Evolutionary conservation across 2,797 vertebrate genomes (phyloP).

Genomic region (Chelonia mydas): DNA sequence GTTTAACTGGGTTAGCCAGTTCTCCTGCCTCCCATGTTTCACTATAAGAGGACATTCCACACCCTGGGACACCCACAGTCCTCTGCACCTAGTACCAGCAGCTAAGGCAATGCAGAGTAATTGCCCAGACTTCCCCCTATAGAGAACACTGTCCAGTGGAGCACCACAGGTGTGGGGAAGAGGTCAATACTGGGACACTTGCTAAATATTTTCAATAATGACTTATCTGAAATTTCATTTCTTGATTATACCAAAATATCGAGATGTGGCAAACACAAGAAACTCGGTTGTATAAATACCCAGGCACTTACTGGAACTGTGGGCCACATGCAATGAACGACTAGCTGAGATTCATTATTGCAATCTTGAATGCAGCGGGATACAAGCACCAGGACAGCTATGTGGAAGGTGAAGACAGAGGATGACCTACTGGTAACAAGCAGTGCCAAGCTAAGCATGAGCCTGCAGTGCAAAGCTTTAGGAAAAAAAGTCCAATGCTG

Average conservation of each 20-base stretch:
- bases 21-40: not conserved
- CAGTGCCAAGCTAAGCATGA: not conserved
- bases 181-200: not conserved
- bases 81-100: accelerated
- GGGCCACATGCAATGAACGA: not conserved
- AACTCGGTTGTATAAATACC: not conserved
- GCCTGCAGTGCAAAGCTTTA: not conserved
- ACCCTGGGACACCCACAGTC: not conserved
- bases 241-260: not conserved
- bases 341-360: not conserved
- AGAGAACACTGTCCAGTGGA: not conserved
- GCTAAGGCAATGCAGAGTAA: accelerated
- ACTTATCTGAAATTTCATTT: not conserved
- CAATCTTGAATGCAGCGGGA: not conserved
- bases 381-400: not conserved
- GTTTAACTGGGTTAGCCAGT: conserved; percentile 13
- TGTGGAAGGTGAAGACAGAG: not conserved
- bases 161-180: not conserved
- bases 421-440: accelerated
- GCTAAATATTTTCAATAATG: not conserved
- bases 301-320: not conserved
- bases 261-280: not conserved
- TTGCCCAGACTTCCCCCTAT: not conserved
- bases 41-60: not conserved
- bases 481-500: not conserved